Evolutionary conservation across 2,888 invertebrate species (phyloP).

Genomic region (Platerodrilus igneus): DNA sequence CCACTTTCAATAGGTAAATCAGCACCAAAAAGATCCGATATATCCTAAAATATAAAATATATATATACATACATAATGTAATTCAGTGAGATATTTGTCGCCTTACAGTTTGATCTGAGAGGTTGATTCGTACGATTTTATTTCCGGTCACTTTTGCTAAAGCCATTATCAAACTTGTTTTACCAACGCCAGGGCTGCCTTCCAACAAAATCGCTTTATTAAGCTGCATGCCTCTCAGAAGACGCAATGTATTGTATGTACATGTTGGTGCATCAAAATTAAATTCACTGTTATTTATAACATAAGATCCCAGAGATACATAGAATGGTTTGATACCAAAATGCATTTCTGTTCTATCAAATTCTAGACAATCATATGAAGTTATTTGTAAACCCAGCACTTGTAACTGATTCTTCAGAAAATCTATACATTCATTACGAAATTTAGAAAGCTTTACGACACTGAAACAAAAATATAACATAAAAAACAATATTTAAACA

Average conservation of each 20-base stretch:
- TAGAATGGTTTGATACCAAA: constrained; percentile 81
- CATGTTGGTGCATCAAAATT: constrained; percentile 76
- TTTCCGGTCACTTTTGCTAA: constrained; percentile 81
- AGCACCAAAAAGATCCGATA: constrained; percentile 96
- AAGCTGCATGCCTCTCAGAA: constrained; percentile 84
- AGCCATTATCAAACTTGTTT: constrained; percentile 90
- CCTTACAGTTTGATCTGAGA: constrained; percentile 92
- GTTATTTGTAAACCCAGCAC: constrained; percentile 16
- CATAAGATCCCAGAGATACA: constrained; percentile 53
- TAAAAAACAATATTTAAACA: no score
- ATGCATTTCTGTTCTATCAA: constrained; percentile 43
- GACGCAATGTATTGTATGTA: constrained; percentile 72
- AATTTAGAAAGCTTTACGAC: no score
- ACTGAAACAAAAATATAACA: no score
- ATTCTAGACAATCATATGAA: constrained; percentile 19
- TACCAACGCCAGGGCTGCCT: constrained; percentile 97
- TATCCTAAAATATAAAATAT: constrained; percentile 59
- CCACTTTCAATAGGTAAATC: constrained; percentile 93
- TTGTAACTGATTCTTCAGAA: constrained; percentile 55
- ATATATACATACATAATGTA: no score
- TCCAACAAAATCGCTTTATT: constrained; percentile 92
- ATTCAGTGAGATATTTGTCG: constrained; percentile 2
- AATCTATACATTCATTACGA: constrained; percentile 52
- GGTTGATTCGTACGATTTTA: constrained; percentile 85
- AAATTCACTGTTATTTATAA: constrained; percentile 50